Evolutionary conservation across 2,888 invertebrate species (phyloP).

Genomic region (Drosophila fulvimacula): DNA sequence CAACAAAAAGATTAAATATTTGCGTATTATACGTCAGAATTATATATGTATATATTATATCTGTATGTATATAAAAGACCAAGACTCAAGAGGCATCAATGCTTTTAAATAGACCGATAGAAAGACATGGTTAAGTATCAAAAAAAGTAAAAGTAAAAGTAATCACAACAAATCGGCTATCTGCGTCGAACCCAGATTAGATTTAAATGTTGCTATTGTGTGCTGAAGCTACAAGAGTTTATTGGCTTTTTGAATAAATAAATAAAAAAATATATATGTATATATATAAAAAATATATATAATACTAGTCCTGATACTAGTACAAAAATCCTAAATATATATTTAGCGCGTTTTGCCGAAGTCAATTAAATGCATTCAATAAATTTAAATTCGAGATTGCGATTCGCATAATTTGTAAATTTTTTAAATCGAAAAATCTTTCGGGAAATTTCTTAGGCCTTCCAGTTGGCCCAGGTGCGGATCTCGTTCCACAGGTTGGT

Average conservation of each 20-base stretch:
- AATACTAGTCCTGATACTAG: too few relatives aligned
- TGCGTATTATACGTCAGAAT: too few relatives aligned
- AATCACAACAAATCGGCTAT: background rate
- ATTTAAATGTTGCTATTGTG: background rate
- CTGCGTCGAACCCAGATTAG: background rate
- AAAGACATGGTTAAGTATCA: background rate
- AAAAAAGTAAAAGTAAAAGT: too few relatives aligned
- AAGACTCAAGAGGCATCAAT: background rate
- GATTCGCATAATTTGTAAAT: slow-evolving; percentile 12
- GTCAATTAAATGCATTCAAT: background rate
- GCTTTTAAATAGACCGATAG: background rate
- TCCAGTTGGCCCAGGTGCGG: slow-evolving; percentile 78
- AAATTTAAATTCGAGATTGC: slow-evolving; percentile 26
- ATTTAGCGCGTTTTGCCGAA: background rate
- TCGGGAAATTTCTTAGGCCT: slow-evolving; percentile 32
- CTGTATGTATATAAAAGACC: background rate
- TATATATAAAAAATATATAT: background rate
- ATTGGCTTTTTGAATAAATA: background rate
- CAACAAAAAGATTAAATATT: background rate
- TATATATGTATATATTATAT: background rate
- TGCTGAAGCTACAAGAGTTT: background rate
- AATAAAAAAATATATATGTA: background rate
- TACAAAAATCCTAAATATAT: slow-evolving; percentile 11
- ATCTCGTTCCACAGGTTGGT: slow-evolving; percentile 77
- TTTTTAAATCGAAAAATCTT: background rate